phyloP scores from a whole-genome alignment of 37 sponge, comb jelly and placozoan genomes.

The Hexactinellida sp. region DNA sequence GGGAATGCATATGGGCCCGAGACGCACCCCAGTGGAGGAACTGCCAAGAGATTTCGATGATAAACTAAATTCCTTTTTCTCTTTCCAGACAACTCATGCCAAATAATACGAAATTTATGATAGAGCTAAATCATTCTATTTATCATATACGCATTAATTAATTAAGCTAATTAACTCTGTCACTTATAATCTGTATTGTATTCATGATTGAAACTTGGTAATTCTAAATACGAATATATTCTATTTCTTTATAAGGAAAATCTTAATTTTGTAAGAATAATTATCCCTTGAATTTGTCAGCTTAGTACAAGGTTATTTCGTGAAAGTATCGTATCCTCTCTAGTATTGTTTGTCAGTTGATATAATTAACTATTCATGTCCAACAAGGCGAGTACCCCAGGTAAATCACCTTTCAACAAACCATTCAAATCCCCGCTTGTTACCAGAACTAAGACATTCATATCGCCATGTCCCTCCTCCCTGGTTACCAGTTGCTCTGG shows the following conservation, averaged over 20 bases:
- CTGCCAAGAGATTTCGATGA: slow-evolving; percentile 40
- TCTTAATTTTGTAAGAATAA: no score
- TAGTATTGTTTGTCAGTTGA: no score
- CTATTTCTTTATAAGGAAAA: no score
- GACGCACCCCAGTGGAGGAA: slow-evolving; percentile 19
- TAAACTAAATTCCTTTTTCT: slow-evolving; percentile 33
- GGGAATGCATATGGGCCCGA: slow-evolving; percentile 38
- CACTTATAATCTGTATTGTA: no score
- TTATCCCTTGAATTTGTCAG: no score
- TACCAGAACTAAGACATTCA: background rate
- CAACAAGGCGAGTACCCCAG: background rate
- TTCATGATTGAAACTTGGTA: no score
- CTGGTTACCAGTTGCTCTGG: background rate
- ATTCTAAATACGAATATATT: no score
- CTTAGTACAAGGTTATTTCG: no score
- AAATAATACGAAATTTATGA: background rate
- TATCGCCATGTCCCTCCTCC: background rate
- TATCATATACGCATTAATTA: no score
- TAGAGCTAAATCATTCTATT: no score
- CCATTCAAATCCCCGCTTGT: background rate
- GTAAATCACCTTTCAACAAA: background rate
- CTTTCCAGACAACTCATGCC: slow-evolving; percentile 21
- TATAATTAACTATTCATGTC: background rate
- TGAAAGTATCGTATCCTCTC: no score
- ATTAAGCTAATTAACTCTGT: no score